These are phyloP conservation scores for Macaria liturata DNA, from an alignment of 2,888 invertebrate genomes.

Conservation along the genomic window DNA sequence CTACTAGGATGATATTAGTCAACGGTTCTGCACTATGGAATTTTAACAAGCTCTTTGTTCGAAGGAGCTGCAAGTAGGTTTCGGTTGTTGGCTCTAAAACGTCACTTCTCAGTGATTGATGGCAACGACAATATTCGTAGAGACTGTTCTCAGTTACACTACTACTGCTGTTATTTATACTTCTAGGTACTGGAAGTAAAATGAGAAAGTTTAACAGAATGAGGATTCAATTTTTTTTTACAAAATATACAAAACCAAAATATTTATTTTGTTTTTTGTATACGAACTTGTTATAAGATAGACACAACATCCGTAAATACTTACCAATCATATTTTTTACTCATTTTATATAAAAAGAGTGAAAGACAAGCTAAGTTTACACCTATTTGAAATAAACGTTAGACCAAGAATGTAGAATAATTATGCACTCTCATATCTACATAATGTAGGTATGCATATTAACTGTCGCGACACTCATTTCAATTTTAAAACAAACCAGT, in stretches of 20 bases:
- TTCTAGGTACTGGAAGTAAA: too few species aligned
- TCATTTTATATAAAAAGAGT: too few species aligned
- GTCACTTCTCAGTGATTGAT: conserved; percentile 36
- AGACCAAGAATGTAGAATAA: too few species aligned
- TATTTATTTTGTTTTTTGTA: too few species aligned
- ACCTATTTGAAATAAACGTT: background rate
- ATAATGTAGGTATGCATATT: background rate
- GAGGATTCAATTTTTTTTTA: too few species aligned
- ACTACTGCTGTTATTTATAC: too few species aligned
- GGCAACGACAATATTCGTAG: conserved; percentile 8
- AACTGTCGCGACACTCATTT: background rate
- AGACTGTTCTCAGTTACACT: background rate
- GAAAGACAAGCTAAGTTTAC: background rate
- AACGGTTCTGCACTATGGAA: conserved; percentile 61
- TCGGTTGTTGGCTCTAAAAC: conserved; percentile 9
- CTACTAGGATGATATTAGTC: conserved; percentile 55
- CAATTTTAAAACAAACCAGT: conserved; percentile 7
- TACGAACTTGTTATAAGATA: too few species aligned
- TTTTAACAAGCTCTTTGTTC: conserved; percentile 79
- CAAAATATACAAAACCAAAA: too few species aligned
- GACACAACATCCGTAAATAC: too few species aligned
- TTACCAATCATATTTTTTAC: too few species aligned
- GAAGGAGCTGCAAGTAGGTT: conserved; percentile 19
- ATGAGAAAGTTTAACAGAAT: too few species aligned
- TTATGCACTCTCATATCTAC: too few species aligned